These are phyloP conservation scores for Cardinalis cardinalis DNA, from an alignment of 2,113 vertebrate species.

Conservation along the genomic window DNA sequence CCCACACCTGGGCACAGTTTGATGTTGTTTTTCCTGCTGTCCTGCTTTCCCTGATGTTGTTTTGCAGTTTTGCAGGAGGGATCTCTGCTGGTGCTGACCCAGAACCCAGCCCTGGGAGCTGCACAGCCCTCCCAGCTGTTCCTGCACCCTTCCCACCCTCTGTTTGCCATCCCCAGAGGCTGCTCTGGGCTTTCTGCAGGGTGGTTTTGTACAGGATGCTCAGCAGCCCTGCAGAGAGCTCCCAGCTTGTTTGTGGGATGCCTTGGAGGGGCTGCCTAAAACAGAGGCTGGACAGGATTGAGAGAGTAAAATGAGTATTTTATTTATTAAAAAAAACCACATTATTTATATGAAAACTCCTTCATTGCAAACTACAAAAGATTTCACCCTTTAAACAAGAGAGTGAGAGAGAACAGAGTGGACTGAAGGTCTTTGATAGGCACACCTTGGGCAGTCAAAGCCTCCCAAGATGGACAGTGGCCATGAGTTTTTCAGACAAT, in stretches of 20 bases:
- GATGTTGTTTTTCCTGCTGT: too few species aligned
- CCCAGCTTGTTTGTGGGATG: neutral
- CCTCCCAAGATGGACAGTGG: too few species aligned
- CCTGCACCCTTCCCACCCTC: slow-evolving; percentile 1
- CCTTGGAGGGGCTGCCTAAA: neutral
- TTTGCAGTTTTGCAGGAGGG: neutral
- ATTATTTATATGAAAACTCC: too few species aligned
- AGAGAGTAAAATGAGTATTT: neutral
- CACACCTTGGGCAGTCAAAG: neutral
- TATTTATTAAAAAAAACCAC: too few species aligned
- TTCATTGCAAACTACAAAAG: too few species aligned
- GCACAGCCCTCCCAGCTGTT: neutral
- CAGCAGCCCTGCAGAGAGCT: neutral
- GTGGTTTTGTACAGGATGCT: neutral
- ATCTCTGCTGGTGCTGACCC: neutral
- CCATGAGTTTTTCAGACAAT: neutral
- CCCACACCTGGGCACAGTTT: neutral
- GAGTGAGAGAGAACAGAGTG: too few species aligned
- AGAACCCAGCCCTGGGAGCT: neutral
- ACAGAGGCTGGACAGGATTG: neutral
- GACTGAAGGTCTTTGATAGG: neutral
- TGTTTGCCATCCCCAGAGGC: neutral
- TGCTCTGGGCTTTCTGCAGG: neutral
- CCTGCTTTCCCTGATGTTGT: neutral
- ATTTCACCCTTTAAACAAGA: too few species aligned